Evolutionary conservation across 2,888 invertebrate genomes (phyloP).

Genomic region (Epinotia ramella): DNA sequence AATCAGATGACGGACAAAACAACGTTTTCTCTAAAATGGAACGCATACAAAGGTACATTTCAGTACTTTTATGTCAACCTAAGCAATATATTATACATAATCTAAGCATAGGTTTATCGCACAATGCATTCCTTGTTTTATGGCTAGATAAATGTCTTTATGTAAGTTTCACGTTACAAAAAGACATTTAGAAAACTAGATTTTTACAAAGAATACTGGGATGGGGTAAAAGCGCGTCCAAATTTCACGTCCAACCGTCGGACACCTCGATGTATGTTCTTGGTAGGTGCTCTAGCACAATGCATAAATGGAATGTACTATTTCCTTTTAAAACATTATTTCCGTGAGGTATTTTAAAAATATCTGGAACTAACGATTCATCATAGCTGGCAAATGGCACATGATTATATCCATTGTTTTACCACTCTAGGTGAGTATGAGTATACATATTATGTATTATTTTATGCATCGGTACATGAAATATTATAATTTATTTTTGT

Average conservation of each 20-base stretch:
- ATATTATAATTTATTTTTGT: too few relatives aligned
- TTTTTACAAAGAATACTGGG: neutral
- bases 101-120: neutral
- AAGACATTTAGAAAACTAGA: neutral
- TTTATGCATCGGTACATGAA: too few relatives aligned
- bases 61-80: too few relatives aligned
- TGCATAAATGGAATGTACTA: neutral
- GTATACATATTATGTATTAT: too few relatives aligned
- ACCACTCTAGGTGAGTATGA: too few relatives aligned
- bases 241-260: constrained; percentile 3
- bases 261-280: constrained; percentile 1
- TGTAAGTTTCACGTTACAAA: neutral
- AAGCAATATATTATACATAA: too few relatives aligned
- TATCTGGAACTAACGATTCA: neutral
- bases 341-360: neutral
- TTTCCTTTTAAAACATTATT: neutral
- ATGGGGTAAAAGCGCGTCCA: constrained; percentile 1
- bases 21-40: too few relatives aligned
- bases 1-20: too few relatives aligned
- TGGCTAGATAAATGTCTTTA: neutral
- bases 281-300: neutral
- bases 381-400: too few relatives aligned
- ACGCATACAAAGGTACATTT: too few relatives aligned
- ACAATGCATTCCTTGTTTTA: neutral
- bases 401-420: too few relatives aligned